Percentiles rank a stretch among this genome's conserved stretches.
Evolutionary conservation across 2,888 invertebrate species (phyloP).

Genomic region (Lordiphosa andalusiaca): DNA sequence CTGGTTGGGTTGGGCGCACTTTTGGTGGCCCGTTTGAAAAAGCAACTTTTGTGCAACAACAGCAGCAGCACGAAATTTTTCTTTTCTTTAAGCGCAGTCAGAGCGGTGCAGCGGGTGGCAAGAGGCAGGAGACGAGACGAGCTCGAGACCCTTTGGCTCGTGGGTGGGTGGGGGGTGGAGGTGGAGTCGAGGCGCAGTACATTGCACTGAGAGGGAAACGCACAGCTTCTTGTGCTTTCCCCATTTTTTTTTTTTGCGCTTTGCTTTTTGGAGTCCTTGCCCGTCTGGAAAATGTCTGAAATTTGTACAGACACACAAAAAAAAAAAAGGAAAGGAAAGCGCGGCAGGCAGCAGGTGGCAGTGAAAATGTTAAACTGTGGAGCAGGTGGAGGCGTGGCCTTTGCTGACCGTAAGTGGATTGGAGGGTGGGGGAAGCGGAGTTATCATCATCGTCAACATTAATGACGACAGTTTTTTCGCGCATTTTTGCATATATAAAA

Average conservation of each 20-base stretch:
- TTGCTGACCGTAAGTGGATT: conserved; percentile 48
- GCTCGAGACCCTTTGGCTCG: conserved; percentile 66
- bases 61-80: conserved; percentile 63
- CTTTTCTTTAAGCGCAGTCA: conserved; percentile 70
- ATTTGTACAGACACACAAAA: conserved; percentile 55
- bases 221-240: conserved; percentile 69
- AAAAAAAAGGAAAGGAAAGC: conserved; percentile 23
- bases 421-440: conserved; percentile 1
- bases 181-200: conserved; percentile 37
- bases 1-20: conserved; percentile 31
- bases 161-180: conserved; percentile 34
- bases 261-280: conserved; percentile 57
- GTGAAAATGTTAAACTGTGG: conserved; percentile 40
- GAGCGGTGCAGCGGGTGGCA: conserved; percentile 21
- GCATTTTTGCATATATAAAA: conserved; percentile 35
- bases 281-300: conserved; percentile 76
- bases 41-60: conserved; percentile 45
- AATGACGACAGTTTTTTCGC: conserved; percentile 45
- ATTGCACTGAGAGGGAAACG: conserved; percentile 60
- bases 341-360: conserved; percentile 58
- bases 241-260: conserved; percentile 36
- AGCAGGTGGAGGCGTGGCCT: conserved; percentile 36
- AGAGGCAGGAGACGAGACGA: conserved; percentile 38
- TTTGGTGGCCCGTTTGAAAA: conserved; percentile 53
- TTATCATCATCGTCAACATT: conserved; percentile 33